Base-by-base conservation (phyloP, 2,888 invertebrate species). In the Buathra laborator region DNA sequence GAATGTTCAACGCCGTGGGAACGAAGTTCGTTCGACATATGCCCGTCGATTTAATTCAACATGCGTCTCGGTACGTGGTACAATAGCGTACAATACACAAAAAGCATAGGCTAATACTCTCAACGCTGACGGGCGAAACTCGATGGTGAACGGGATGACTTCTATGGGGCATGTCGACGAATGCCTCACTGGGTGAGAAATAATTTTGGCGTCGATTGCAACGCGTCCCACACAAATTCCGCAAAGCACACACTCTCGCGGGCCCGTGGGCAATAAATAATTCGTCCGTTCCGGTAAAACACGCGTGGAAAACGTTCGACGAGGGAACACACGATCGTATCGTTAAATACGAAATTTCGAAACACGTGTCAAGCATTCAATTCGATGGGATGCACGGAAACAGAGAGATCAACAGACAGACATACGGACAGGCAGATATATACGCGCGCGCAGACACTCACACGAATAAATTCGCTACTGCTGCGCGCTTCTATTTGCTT, bases 401-500 rank as follows among this genome's bases (percentile, higher is more conserved):
- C 70, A 79, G 68, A 71, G 79, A 53, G 24, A 70, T 53, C 46
- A 68, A 74, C 56, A n/a, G 68, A 59, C 46, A 56, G 51, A 84
- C 12, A 67, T 29, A 59, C 24, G 68, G n/a, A 75, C 7, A 24
- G 59, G n/a, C 62, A 37, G 64, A 71, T 6, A 48, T 24, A 51
- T 12, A 24, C 24, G 19, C 56, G 72, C 51, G 43, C 72, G 59
- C 32, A 46, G 59, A 43, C 32, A 24, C 53, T 59, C 44, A 48
- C 46, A 70, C 64, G 67, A 77, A 77, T 84, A 74, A 56, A 84
- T 77, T 81, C 74, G 81, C 59, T 71, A 56, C 66, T 64, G 19
- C 48, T 64, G 72, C 37, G 37, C 70, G 72, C 67, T 84, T 84
- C 78, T 64, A 81, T 81, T 74, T 81, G 72, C 84, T 53, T 74